phyloP scores from a whole-genome alignment of 2,113 vertebrate genomes.

The Clinocottus analis region DNA sequence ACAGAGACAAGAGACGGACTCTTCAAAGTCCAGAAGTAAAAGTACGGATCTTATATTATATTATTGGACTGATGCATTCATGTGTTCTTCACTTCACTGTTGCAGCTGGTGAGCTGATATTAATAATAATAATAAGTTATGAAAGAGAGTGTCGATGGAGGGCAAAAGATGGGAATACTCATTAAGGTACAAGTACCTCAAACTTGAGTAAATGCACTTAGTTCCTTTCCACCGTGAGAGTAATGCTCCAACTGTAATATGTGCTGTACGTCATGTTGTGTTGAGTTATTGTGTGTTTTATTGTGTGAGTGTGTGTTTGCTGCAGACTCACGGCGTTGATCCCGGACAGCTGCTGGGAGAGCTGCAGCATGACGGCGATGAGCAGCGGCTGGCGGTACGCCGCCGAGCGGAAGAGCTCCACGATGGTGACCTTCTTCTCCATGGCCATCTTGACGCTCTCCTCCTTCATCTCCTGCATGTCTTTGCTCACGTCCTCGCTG shows the following conservation, averaged over 20 bases:
- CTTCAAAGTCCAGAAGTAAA: no score
- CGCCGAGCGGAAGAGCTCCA: conserved; percentile 88
- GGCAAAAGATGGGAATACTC: not conserved
- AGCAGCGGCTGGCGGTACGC: conserved; percentile 90
- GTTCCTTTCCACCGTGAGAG: not conserved
- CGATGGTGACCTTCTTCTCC: conserved; percentile 91
- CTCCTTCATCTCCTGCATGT: conserved; percentile 96
- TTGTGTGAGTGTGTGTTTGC: not conserved
- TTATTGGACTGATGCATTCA: no score
- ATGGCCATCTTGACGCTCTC: conserved; percentile 91
- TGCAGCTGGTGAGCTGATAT: not conserved
- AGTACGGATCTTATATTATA: no score
- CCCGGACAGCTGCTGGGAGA: conserved; percentile 96
- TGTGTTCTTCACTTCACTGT: no score
- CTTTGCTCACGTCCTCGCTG: conserved; percentile 85
- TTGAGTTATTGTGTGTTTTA: not conserved
- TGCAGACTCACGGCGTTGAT: conserved; percentile 92
- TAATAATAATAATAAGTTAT: not conserved
- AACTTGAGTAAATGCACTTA: no score
- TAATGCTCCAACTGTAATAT: not conserved
- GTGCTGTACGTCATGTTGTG: not conserved
- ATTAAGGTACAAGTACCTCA: no score
- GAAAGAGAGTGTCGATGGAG: not conserved
- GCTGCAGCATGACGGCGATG: conserved; percentile 91
- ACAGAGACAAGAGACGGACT: no score